Evolutionary conservation across 2,797 vertebrate species (phyloP).

Genomic region (Arctocebus calabarensis): DNA sequence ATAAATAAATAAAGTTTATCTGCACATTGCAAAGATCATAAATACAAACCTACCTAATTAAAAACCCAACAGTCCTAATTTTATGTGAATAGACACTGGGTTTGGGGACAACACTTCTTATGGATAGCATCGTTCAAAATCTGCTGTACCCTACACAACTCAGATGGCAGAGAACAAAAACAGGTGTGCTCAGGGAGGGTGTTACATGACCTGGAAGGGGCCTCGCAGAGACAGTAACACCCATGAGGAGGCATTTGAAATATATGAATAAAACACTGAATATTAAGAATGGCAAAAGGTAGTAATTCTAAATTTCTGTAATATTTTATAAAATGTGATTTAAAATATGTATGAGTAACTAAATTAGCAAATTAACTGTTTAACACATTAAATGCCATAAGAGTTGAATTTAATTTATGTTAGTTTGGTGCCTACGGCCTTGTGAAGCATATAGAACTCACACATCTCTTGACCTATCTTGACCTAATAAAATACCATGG

Average conservation of each 20-base stretch:
- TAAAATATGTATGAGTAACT: background rate
- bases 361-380: background rate
- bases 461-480: no score
- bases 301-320: background rate
- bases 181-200: no score
- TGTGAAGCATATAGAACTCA: no score
- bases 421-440: no score
- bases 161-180: background rate
- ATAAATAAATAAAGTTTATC: slow-evolving; percentile 43
- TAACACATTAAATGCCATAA: background rate
- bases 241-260: background rate
- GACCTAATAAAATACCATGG: no score
- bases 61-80: background rate
- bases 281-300: background rate
- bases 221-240: background rate
- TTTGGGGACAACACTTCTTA: background rate
- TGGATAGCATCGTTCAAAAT: background rate
- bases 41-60: slow-evolving; percentile 10
- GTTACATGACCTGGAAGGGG: background rate
- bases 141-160: background rate
- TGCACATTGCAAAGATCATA: background rate
- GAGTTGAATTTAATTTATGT: no score
- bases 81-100: background rate
- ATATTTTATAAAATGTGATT: background rate
- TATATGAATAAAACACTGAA: background rate